Evolutionary conservation across 2,888 invertebrate species (phyloP).

Genomic region (Ariolimax columbianus): DNA sequence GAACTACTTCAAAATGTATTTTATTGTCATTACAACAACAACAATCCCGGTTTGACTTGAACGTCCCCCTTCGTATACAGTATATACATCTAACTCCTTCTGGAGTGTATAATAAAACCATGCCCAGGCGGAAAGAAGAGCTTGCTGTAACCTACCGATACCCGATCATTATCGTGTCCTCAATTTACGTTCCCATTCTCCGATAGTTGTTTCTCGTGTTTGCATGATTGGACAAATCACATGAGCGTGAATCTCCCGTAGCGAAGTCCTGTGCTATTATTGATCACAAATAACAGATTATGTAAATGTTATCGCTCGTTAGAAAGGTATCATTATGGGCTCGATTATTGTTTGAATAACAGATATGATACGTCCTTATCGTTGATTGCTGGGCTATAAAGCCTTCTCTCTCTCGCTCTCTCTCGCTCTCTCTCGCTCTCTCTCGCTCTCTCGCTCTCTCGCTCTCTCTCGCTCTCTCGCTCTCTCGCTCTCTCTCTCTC

Average conservation of each 20-base stretch:
- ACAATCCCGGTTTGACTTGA: too few species aligned
- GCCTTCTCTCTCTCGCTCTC: not conserved
- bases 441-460: too few species aligned
- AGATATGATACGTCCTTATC: not conserved
- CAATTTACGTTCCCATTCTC: not conserved
- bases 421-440: too few species aligned
- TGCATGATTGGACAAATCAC: not conserved
- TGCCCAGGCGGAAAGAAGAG: too few species aligned
- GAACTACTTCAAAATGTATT: too few species aligned
- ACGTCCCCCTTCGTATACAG: too few species aligned
- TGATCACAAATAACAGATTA: not conserved
- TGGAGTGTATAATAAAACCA: not conserved
- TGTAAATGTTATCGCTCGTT: constrained; percentile 19
- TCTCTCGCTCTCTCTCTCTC: too few species aligned
- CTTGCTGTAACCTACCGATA: too few species aligned
- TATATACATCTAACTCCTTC: not conserved
- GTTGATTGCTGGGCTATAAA: not conserved
- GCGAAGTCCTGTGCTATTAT: not conserved
- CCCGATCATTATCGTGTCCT: not conserved
- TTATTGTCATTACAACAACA: too few species aligned
- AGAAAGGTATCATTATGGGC: not conserved
- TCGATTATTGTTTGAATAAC: not conserved
- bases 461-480: too few species aligned
- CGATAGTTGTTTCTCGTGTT: not conserved
- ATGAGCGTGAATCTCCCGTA: not conserved